Conservation (phyloP, 2,888 invertebrate genomes). For the Stenichneumon culpator region DNA sequence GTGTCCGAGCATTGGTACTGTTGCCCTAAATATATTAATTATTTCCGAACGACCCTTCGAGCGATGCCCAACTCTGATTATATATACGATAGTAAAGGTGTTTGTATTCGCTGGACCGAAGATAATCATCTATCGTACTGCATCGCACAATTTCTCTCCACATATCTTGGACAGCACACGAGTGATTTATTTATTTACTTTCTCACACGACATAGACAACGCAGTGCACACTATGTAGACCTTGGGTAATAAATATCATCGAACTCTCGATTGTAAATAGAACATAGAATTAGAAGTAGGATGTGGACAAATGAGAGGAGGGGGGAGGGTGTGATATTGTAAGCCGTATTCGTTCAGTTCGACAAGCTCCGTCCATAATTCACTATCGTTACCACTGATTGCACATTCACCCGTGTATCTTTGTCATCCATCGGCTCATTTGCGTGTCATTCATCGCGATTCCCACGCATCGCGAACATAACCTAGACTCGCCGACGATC, state of each 20-base stretch:
- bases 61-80: conserved; percentile 37
- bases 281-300: conserved; percentile 16
- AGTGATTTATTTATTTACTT: conserved; percentile 1
- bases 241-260: conserved; percentile 17
- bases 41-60: not conserved
- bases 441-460: conserved; percentile 43
- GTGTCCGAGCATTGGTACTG: too few relatives aligned
- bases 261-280: conserved; percentile 46
- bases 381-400: conserved; percentile 34
- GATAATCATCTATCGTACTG: conserved; percentile 27
- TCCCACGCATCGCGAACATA: conserved; percentile 36
- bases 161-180: conserved; percentile 24
- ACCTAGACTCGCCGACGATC: conserved; percentile 2
- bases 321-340: not conserved
- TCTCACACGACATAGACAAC: not conserved
- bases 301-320: not conserved
- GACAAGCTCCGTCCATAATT: not conserved
- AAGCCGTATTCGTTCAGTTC: not conserved
- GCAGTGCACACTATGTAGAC: not conserved
- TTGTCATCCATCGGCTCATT: conserved; percentile 40
- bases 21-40: too few relatives aligned
- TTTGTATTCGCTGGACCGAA: conserved; percentile 19
- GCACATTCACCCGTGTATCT: conserved; percentile 45
- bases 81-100: conserved; percentile 23
- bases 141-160: conserved; percentile 29